Evolutionary conservation across 2,113 vertebrate genomes (phyloP).

Genomic region (Crypturellus undulatus): DNA sequence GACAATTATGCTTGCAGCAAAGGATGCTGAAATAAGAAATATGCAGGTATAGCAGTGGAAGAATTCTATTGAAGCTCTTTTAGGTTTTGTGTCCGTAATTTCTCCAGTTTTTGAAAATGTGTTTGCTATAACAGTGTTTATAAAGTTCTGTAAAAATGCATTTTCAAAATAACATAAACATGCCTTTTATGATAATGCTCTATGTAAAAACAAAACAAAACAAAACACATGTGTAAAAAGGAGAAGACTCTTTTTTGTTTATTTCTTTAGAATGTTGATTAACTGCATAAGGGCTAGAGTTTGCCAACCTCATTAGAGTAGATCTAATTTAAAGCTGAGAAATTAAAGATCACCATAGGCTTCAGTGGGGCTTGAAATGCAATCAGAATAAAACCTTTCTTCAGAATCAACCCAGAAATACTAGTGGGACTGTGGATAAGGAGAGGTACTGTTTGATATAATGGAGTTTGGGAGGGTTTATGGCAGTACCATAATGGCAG

Average conservation of each 20-base stretch:
- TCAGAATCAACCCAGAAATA: background rate
- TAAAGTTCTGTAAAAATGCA: conserved; percentile 79
- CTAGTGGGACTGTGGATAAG: background rate
- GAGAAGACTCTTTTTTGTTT: conserved; percentile 51
- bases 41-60: conserved; percentile 81
- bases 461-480: background rate
- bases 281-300: conserved; percentile 51
- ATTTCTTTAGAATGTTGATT: conserved; percentile 55
- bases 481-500: background rate
- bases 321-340: conserved; percentile 16
- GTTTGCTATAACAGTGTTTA: conserved; percentile 83
- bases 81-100: conserved; percentile 77
- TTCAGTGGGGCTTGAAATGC: background rate
- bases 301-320: conserved; percentile 11
- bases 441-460: background rate
- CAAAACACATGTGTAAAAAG: conserved; percentile 70
- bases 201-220: conserved; percentile 65
- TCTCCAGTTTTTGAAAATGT: conserved; percentile 81
- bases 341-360: background rate
- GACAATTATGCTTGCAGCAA: conserved; percentile 57
- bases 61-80: conserved; percentile 66
- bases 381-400: background rate
- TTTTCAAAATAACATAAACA: conserved; percentile 76
- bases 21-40: conserved; percentile 76
- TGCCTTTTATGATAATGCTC: conserved; percentile 78